A percentile compares a stretch with the other conserved stretches of the same genome.
phyloP scores from a whole-genome alignment of 1,140 invertebrate genomes.

The Orussus abietinus region DNA sequence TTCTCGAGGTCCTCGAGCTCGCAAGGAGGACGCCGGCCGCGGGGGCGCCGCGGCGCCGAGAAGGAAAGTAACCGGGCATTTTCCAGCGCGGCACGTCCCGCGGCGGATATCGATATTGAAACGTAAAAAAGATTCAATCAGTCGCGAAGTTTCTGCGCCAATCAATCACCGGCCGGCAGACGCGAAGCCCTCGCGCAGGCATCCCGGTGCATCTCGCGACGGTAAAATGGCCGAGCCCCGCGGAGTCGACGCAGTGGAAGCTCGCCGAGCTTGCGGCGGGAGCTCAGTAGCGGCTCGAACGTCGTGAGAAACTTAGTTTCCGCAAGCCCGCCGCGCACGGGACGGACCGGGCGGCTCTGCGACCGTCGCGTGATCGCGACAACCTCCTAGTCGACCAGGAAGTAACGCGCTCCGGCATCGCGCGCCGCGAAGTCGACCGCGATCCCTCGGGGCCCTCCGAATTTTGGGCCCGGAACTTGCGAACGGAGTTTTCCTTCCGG shows the following conservation, averaged over 20 bases:
- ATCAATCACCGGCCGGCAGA: constrained; percentile 41
- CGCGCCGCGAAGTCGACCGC: constrained; percentile 19
- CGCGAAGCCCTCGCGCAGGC: constrained; percentile 26
- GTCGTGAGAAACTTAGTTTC: constrained; percentile 23
- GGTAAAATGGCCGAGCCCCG: constrained; percentile 42
- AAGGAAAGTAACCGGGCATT: no score
- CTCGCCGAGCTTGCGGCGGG: constrained; percentile 46
- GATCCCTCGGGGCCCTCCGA: no score
- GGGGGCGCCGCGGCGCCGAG: constrained; percentile 4
- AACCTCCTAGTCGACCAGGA: background rate
- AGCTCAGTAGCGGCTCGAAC: constrained; percentile 52
- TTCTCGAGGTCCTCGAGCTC: background rate
- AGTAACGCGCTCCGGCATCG: constrained; percentile 13
- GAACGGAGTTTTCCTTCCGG: constrained; percentile 34
- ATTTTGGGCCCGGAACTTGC: no score
- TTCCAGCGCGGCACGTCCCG: background rate
- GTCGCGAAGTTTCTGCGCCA: constrained; percentile 50
- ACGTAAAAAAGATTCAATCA: constrained; percentile 53
- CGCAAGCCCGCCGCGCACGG: constrained; percentile 10
- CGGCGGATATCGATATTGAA: constrained; percentile 44
- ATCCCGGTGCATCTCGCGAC: constrained; percentile 16
- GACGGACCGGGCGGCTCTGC: background rate
- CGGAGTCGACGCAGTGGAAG: constrained; percentile 52
- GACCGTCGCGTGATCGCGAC: background rate
- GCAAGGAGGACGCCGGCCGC: constrained; percentile 15